Base-by-base conservation (phyloP, 1,140 invertebrate species). In the Drosophila orena region DNA sequence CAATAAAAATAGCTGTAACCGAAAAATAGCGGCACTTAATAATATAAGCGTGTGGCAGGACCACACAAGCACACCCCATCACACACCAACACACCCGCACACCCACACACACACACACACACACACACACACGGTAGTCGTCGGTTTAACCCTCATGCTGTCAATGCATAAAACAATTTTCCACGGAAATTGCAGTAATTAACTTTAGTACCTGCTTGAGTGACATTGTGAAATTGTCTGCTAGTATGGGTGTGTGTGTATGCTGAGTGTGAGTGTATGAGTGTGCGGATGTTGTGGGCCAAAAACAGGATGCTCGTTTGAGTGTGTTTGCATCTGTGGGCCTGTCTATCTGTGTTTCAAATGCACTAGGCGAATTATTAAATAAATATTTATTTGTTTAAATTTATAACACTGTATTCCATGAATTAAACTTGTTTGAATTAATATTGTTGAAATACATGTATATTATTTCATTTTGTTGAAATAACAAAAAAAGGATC, bases 141-240 rank as follows among this genome's bases (percentile, higher is more conserved):
- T 40, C 27, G 65, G 50, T 57, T 55, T 65, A 54, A 62, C 49
- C 75, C 83, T 72, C 79, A 88, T 79, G 76, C 49, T 77, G 79
- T 73, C 84, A 89, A 84, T 89, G 84, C 76, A 89, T 89, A 83
- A 83, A 88, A 88, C 84, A 88, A 88, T 89, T 88, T 88, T 81
- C 80, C 76, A 64, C 84, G 84, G 84, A 88, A 89, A 89, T 89
- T 77, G 84, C 84, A 79, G 88, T 89, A 88, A 89, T 88, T 88
- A 88, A 88, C 84, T 88, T 89, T 89, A 79, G 84, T 88, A 88
- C 84, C 85, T 88, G 84, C 79, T 88, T 88, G 84, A 88, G 79
- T 89, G 83, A 89, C 79, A 88, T 79, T 89, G 66, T 65, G 79
- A 61, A 37, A 47, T 46, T 49, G 42, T 54, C 34, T 47, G 30